Percentiles rank a stretch among this genome's conserved stretches.
Evolutionary conservation across 1,140 invertebrate species (phyloP).

Genomic region (Brachionus sp.): DNA sequence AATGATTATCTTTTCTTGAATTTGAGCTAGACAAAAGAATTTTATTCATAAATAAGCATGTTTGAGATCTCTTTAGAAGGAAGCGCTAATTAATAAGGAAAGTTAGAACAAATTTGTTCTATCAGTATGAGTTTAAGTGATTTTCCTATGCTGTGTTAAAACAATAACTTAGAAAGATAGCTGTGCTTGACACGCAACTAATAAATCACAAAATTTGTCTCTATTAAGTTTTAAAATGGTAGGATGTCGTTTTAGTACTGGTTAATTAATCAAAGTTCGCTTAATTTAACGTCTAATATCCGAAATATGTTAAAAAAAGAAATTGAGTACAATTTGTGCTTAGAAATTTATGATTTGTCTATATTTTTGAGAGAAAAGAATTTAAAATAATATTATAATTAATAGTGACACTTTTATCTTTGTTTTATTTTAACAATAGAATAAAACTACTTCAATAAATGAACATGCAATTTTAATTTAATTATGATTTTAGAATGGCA

Average conservation of each 20-base stretch:
- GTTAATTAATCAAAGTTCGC: not conserved
- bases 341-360: not conserved
- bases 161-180: not conserved
- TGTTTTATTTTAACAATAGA: not conserved
- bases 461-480: constrained; percentile 6
- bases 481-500: constrained; percentile 50
- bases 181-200: not conserved
- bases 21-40: too few relatives aligned
- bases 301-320: not conserved
- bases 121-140: constrained; percentile 4
- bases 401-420: not conserved
- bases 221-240: not conserved
- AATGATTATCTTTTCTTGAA: too few relatives aligned
- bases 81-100: not conserved
- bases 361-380: not conserved
- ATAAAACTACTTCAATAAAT: not conserved
- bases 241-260: not conserved
- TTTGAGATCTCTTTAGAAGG: not conserved
- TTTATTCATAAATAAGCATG: not conserved
- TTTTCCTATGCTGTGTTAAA: constrained; percentile 8
- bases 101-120: not conserved
- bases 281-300: not conserved
- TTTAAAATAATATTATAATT: constrained; percentile 7
- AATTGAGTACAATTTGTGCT: not conserved
- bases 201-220: constrained; percentile 9